Evolutionary conservation across 2,113 vertebrate genomes (phyloP), one percentile per base, ranked within the genome.

Genomic region (Nesogale talazaci): DNA sequence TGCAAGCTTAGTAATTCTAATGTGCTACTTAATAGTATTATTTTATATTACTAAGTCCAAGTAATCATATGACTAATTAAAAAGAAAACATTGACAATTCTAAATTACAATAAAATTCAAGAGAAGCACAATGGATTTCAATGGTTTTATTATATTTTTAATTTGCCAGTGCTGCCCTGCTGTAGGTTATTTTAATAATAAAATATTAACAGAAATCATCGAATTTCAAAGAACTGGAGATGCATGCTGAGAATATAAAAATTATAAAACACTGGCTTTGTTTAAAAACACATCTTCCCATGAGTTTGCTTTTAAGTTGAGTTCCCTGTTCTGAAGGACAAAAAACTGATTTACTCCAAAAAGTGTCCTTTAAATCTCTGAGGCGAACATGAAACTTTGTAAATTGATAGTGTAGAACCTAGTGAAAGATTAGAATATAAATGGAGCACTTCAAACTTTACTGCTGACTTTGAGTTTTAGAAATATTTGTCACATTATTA

Each of bases 401-500:
- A 94, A 90, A 93, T 46, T 90, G 93, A 87, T 81, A 96, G 25
- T 87, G 40, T 87, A 81, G 80, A 84, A 76, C 6, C 11, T 56
- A 57, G 36, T 76, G 34, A 96, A 92, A 70, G 34, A 95, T 86
- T 75, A 69, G 25, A 95, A 95, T 92, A 83, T 86, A 95, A 96
- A 88, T 52, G 88, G 36, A 79, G 40, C 36, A 29, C 14, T 38
- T 83, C 82, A 81, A 65, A 90, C 65, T 95, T 94, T 89, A 90
- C 31, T 89, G 93, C 76, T 93, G 84, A 92, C 79, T 74, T 89
- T 61, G 56, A 88, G 52, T 70, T 83, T 93, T 81, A 3, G 42
- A 80, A 88, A 75, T 90, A 86, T 81, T 92, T 86, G 52, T 94
- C 56, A 93, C 6, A 17, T 90, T 95, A 90, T 90, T 93, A 94